These are phyloP conservation scores for Drosophila rhopaloa DNA, from an alignment of 1,140 invertebrate genomes.

Conservation along the genomic window DNA sequence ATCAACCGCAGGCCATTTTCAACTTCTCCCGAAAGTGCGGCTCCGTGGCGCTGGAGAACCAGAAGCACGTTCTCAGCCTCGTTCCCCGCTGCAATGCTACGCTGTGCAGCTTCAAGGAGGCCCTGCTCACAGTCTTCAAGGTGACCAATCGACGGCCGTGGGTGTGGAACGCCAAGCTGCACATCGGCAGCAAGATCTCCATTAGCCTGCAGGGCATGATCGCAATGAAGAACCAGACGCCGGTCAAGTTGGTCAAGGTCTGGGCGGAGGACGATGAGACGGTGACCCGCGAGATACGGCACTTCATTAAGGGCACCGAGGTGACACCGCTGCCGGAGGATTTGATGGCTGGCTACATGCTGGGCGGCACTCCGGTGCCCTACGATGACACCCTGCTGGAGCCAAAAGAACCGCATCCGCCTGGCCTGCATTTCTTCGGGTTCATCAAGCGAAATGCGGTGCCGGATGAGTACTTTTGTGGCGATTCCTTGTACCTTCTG, in stretches of 20 bases:
- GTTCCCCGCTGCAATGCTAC: conserved; percentile 66
- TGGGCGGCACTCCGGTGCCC: conserved; percentile 74
- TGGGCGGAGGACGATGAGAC: conserved; percentile 61
- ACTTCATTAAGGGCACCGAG: conserved; percentile 65
- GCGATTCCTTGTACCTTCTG: conserved; percentile 70
- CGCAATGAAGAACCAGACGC: conserved; percentile 72
- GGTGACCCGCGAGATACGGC: conserved; percentile 57
- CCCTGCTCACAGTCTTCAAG: conserved; percentile 49
- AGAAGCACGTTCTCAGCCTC: conserved; percentile 63
- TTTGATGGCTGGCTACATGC: conserved; percentile 78
- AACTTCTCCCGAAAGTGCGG: conserved; percentile 37
- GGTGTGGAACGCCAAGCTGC: conserved; percentile 67
- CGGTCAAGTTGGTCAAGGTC: conserved; percentile 68
- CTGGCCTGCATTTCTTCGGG: conserved; percentile 72
- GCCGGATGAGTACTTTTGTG: conserved; percentile 71
- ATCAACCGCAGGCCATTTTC: conserved; percentile 61
- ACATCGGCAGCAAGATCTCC: conserved; percentile 64
- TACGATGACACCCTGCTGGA: conserved; percentile 70
- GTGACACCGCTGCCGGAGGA: conserved; percentile 57
- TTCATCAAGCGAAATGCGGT: conserved; percentile 64
- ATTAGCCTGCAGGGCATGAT: conserved; percentile 71
- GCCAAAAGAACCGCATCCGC: conserved; percentile 38
- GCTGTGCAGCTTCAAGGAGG: conserved; percentile 71
- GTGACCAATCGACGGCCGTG: conserved; percentile 65
- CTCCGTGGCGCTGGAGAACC: conserved; percentile 56